phyloP scores from a whole-genome alignment of 1,140 invertebrate species.

The Dryas iulia region DNA sequence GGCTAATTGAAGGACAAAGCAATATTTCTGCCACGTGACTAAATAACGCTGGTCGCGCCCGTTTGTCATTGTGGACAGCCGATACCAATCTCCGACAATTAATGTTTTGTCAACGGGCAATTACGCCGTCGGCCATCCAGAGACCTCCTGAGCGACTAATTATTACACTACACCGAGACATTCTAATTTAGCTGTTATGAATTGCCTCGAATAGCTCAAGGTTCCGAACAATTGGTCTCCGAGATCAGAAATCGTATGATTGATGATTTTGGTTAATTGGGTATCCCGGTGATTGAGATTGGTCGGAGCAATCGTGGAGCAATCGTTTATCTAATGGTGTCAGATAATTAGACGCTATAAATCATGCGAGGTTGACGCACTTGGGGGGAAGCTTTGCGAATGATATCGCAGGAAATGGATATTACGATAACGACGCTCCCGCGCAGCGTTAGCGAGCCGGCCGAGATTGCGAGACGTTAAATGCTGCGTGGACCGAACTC shows the following conservation, averaged over 20 bases:
- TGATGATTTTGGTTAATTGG: constrained; percentile 45
- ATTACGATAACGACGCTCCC: constrained; percentile 60
- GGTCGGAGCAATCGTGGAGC: constrained; percentile 14
- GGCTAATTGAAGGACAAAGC: constrained; percentile 33
- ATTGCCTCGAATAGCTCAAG: constrained; percentile 20
- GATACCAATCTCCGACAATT: constrained; percentile 44
- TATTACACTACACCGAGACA: constrained; percentile 26
- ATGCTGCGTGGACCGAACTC: constrained; percentile 5
- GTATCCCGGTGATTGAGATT: constrained; percentile 38
- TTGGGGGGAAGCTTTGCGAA: constrained; percentile 40
- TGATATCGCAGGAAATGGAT: constrained; percentile 64
- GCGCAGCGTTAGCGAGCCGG: constrained; percentile 26
- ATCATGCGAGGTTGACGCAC: constrained; percentile 57
- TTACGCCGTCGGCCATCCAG: constrained; percentile 36
- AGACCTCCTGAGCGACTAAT: constrained; percentile 5
- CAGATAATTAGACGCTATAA: constrained; percentile 56
- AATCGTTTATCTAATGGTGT: constrained; percentile 44
- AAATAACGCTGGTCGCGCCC: constrained; percentile 14
- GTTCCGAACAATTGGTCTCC: constrained; percentile 7
- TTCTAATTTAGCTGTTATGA: constrained; percentile 27
- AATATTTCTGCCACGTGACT: constrained; percentile 26
- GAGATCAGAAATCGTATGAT: constrained; percentile 40
- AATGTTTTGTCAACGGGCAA: constrained; percentile 52
- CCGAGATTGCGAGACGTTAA: constrained; percentile 4
- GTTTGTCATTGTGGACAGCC: constrained; percentile 38